These are phyloP conservation scores for Diaperis boleti DNA, from an alignment of 2,888 invertebrate species.

Conservation along the genomic window DNA sequence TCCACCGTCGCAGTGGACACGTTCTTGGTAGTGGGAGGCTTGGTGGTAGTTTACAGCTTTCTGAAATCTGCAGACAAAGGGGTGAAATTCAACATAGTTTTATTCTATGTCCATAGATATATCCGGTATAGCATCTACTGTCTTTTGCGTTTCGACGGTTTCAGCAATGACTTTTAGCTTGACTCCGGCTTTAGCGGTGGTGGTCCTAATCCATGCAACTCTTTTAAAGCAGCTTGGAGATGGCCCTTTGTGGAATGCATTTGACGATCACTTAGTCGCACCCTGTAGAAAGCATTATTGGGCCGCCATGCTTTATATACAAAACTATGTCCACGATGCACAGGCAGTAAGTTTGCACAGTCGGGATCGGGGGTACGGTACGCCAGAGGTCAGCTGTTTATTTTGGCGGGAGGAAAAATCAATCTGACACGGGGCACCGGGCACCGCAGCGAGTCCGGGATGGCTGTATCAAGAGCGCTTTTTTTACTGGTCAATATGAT, in stretches of 20 bases:
- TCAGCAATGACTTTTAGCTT: constrained; percentile 15
- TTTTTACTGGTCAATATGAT: too few relatives aligned
- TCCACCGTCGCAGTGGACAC: constrained; percentile 72
- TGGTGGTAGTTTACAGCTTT: constrained; percentile 67
- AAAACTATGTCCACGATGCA: constrained; percentile 56
- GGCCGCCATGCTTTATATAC: constrained; percentile 60
- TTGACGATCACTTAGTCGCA: constrained; percentile 17
- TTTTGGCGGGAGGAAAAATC: too few relatives aligned
- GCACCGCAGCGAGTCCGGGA: too few relatives aligned
- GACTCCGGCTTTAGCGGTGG: constrained; percentile 51
- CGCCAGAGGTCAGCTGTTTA: too few relatives aligned
- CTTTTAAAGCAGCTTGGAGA: constrained; percentile 63
- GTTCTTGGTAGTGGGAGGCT: constrained; percentile 72
- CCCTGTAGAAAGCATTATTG: constrained; percentile 60
- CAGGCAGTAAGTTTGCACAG: too few relatives aligned
- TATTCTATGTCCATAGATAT: constrained; percentile 64
- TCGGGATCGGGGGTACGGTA: too few relatives aligned
- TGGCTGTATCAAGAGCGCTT: too few relatives aligned
- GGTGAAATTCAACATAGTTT: constrained; percentile 57
- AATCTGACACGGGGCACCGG: too few relatives aligned
- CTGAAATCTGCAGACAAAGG: constrained; percentile 57
- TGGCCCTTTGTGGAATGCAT: constrained; percentile 64
- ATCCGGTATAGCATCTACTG: constrained; percentile 52
- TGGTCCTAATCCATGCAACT: constrained; percentile 62
- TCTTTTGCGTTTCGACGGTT: too few relatives aligned